These are phyloP conservation scores for Zaprionus africanus DNA, from an alignment of 1,140 invertebrate genomes.

Conservation along the genomic window DNA sequence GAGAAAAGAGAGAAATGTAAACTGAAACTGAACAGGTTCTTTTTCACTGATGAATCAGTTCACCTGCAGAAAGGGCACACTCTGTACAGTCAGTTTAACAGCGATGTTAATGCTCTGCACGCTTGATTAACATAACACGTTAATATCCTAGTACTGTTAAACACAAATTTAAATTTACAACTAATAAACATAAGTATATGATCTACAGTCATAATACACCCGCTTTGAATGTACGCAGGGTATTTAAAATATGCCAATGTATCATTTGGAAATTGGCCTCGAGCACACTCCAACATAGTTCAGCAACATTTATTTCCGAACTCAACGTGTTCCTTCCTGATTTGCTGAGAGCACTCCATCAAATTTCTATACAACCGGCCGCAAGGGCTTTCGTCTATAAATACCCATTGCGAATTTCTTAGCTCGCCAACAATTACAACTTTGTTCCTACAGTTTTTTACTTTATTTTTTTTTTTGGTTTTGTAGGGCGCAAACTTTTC, in stretches of 20 bases:
- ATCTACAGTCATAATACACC: neutral
- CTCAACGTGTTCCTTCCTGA: conserved; percentile 8
- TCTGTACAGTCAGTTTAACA: neutral
- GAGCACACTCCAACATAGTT: conserved; percentile 2
- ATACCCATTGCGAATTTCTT: conserved; percentile 66
- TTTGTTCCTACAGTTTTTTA: conserved; percentile 49
- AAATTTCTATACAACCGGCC: conserved; percentile 28
- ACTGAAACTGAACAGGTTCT: neutral
- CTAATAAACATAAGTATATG: no score
- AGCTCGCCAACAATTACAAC: conserved; percentile 79
- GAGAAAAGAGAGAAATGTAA: neutral
- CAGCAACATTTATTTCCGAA: neutral
- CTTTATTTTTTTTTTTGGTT: conserved; percentile 29
- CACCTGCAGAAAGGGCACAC: no score
- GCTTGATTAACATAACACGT: neutral
- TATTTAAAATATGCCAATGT: neutral
- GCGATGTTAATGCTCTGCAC: no score
- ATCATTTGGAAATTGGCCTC: neutral
- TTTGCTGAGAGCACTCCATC: conserved; percentile 48
- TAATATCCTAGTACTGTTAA: neutral
- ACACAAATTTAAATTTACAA: neutral
- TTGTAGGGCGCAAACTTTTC: conserved; percentile 58
- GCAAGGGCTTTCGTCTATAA: conserved; percentile 50
- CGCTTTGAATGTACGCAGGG: neutral
- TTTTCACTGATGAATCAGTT: neutral